A percentile compares a stretch with the other conserved stretches of the same genome.
These are phyloP conservation scores for Anarsia innoxiella DNA, from an alignment of 2,888 invertebrate genomes.

Conservation along the genomic window DNA sequence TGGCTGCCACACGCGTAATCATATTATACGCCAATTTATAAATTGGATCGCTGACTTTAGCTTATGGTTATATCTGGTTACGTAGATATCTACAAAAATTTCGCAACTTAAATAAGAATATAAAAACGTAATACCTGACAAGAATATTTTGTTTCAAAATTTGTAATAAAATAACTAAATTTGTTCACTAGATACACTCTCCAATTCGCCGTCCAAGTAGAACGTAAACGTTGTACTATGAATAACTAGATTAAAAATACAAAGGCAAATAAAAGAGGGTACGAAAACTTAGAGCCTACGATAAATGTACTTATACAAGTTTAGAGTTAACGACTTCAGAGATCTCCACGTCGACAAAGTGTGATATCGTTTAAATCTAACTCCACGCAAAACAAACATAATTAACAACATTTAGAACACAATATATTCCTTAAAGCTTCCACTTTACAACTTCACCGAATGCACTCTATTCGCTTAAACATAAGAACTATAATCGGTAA, in stretches of 20 bases:
- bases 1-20: constrained; percentile 4
- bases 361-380: not conserved
- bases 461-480: constrained; percentile 9
- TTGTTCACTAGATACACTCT: constrained; percentile 29
- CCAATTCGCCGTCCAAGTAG: constrained; percentile 16
- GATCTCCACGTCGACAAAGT: constrained; percentile 6
- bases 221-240: constrained; percentile 13
- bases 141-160: constrained; percentile 1
- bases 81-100: not conserved
- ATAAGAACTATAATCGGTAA: constrained; percentile 7
- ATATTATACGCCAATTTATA: constrained; percentile 9
- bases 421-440: too few relatives aligned
- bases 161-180: constrained; percentile 17
- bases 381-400: constrained; percentile 19
- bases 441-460: too few relatives aligned
- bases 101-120: too few relatives aligned
- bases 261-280: too few relatives aligned
- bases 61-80: not conserved
- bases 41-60: constrained; percentile 3
- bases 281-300: too few relatives aligned
- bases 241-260: constrained; percentile 7
- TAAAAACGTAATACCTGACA: too few relatives aligned
- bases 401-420: constrained; percentile 33
- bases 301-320: too few relatives aligned
- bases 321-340: constrained; percentile 4